Conservation (phyloP, 2,797 vertebrate species). For the Acomys russatus region DNA sequence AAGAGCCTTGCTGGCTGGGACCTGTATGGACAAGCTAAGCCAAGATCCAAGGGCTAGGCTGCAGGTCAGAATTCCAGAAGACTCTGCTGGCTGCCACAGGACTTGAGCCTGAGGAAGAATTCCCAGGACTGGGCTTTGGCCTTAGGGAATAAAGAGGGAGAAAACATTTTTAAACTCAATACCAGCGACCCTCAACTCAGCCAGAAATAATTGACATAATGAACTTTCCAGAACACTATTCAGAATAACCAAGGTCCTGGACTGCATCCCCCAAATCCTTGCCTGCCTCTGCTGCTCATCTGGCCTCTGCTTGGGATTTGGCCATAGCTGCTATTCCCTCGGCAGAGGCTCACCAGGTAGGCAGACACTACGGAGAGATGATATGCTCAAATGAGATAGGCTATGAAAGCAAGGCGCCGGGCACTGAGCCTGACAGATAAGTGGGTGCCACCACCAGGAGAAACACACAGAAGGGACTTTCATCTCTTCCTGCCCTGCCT, state of each 20-base stretch:
- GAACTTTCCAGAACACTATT: background rate
- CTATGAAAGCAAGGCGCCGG: background rate
- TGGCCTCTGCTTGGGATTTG: background rate
- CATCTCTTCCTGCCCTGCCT: background rate
- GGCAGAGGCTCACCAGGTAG: background rate
- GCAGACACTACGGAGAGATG: background rate
- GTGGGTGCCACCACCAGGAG: background rate
- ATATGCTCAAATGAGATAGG: background rate
- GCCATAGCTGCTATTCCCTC: background rate
- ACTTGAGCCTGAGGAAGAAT: background rate
- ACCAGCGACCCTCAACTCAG: background rate
- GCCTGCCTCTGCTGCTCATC: background rate
- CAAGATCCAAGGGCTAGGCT: background rate
- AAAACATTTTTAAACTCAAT: background rate
- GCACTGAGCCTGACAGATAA: slow-evolving; percentile 52
- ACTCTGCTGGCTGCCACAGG: background rate
- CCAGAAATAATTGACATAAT: rapidly evolving
- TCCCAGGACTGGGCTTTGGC: background rate
- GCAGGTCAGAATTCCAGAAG: background rate
- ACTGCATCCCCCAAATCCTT: background rate
- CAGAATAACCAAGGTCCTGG: background rate
- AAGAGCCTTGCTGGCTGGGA: background rate
- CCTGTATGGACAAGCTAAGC: background rate
- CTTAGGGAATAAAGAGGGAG: background rate
- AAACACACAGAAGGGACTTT: background rate